Base-by-base conservation (phyloP, 2,888 invertebrate genomes). In the Ornithoptera alexandrae region DNA sequence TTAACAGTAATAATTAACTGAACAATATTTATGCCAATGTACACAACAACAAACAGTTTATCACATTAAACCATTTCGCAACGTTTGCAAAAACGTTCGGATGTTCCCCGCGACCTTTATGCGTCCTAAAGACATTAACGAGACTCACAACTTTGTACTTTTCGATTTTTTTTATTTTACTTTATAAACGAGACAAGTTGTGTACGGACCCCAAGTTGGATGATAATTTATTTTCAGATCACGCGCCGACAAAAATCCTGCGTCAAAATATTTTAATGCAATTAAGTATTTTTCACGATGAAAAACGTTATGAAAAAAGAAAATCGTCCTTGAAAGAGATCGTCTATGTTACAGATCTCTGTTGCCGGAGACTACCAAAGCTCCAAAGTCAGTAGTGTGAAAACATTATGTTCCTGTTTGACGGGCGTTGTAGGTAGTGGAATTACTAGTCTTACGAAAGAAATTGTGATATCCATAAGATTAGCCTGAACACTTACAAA, bases 191-290 rank as follows among this genome's bases (percentile, higher is more conserved):
- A 3, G n/a, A 53, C 57, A 58, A 22, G 20, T 22, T 24, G 20
- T 12, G n/a, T 24, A 22, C 57, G 15, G 2, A 24, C 12, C 57
- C 20, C 22, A 15, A 12, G 22, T 22, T 58, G 5, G 22, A 22
- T n/a, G 57, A 58, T 58, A 58, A 58, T 58, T 58, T 22, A 58
- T n/a, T 65, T 65, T 65, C 65, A 58, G 57, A 65, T 65, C 65
- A 65, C 65, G 65, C 57, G 65, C 42, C 58, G 42, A 17, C 42
- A 22, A 58, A 22, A 39, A 58, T 65, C 58, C 56, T 22, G 18
- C 58, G 39, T 58, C 22, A 10, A 20, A 15, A 58, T 22, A 58
- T 22, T 57, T 15, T 20, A 20, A 57, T 57, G 57, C 20, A 57
- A 58, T 58, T 58, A 58, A 58, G 10, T 22, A 22, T 58, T 53